phyloP scores from a whole-genome alignment of 2,797 vertebrate species.

The Octomys mimax region DNA sequence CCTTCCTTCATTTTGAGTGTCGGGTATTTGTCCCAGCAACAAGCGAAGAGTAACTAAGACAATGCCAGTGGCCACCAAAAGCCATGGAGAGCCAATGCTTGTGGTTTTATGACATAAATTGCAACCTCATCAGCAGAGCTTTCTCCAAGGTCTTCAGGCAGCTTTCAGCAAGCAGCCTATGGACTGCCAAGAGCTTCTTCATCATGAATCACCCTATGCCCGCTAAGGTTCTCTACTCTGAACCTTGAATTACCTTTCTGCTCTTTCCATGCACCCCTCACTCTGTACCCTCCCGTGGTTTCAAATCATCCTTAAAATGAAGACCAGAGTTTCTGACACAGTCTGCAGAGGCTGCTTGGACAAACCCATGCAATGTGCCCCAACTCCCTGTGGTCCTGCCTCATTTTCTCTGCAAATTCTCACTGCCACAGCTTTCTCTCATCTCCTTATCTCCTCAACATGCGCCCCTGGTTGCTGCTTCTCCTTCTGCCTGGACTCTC shows the following conservation, averaged over 20 bases:
- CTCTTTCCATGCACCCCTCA: neutral
- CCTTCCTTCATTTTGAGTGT: no score
- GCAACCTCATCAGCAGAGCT: neutral
- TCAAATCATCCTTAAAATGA: neutral
- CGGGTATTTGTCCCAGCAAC: no score
- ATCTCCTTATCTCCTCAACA: neutral
- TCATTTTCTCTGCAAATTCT: neutral
- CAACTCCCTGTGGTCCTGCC: neutral
- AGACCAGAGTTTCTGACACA: neutral
- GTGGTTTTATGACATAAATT: neutral
- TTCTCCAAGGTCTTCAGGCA: neutral
- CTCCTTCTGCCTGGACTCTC: neutral
- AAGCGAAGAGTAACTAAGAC: no score
- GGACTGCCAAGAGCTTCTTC: neutral
- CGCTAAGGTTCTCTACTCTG: neutral
- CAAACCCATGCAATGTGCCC: neutral
- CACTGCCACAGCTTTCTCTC: neutral
- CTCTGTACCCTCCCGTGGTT: neutral
- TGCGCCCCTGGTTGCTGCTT: neutral
- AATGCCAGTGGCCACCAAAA: neutral
- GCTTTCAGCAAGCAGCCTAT: neutral
- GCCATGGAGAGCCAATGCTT: neutral
- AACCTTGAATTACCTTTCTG: neutral
- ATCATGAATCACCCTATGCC: neutral
- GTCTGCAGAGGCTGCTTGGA: neutral